These are phyloP conservation scores for Apostichopus leukothele DNA, from an alignment of 53 echinoderm and acorn worm genomes.

Conservation along the genomic window DNA sequence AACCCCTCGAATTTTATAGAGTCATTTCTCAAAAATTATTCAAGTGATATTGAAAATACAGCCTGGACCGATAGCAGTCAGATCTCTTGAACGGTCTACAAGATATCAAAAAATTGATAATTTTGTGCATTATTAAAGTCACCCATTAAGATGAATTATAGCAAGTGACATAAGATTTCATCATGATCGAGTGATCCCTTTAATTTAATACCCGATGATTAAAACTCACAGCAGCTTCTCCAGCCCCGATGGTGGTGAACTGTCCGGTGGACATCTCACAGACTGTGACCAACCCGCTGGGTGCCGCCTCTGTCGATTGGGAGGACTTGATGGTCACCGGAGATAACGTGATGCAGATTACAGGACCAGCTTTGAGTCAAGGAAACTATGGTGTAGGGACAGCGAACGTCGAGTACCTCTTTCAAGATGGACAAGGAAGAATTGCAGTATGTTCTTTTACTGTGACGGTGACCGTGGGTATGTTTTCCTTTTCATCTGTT, in stretches of 20 bases:
- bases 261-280: background rate
- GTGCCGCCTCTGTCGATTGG: background rate
- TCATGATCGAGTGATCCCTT: too few relatives aligned
- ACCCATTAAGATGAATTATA: too few relatives aligned
- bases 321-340: background rate
- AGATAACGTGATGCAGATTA: background rate
- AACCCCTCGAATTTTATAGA: too few relatives aligned
- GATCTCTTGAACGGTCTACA: too few relatives aligned
- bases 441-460: background rate
- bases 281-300: background rate
- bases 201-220: too few relatives aligned
- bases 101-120: too few relatives aligned
- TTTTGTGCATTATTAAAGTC: too few relatives aligned
- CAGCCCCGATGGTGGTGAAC: constrained; percentile 2
- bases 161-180: too few relatives aligned
- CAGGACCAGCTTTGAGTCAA: background rate
- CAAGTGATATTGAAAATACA: too few relatives aligned
- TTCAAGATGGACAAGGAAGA: constrained; percentile 1
- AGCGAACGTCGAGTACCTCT: background rate
- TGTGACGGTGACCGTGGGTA: background rate
- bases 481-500: background rate
- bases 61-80: too few relatives aligned
- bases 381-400: background rate
- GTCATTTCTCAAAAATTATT: too few relatives aligned
- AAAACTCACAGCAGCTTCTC: background rate